Base-by-base conservation (phyloP, 1,140 invertebrate genomes). In the Hestina assimilis region DNA sequence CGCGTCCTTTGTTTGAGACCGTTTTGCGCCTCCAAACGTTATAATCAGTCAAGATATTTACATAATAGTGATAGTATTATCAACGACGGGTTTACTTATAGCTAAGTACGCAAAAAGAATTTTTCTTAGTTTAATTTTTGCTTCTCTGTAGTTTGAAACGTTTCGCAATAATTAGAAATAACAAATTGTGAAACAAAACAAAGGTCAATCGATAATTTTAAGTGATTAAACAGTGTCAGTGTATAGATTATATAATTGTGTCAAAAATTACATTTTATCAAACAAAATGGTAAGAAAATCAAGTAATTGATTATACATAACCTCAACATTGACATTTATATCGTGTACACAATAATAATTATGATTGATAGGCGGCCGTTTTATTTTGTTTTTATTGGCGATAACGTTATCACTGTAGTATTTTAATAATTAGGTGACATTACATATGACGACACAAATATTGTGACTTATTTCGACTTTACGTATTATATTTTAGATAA, bases 311-410 rank as follows among this genome's bases (percentile, higher is more conserved):
- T 38, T 8, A 9, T 5, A 38, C n/a, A 38, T 38, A 38, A 38
- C 33, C 33, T 38, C 33, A 38, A 38, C 33, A 38, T 38, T 38
- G 33, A 38, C 33, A 38, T 38, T 19, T 7, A 28, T 28, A n/a
- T n/a, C n/a, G 33, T 38, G 17, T 19, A 38, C 33, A 9, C 11
- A 19, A 38, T n/a, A n/a, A n/a, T n/a, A n/a, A n/a, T n/a, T n/a
- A n/a, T 38, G 33, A 38, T 38, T 38, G 33, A 38, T 17, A 7
- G 15, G 15, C 6, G 19, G 8, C 19, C 19, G 8, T 38, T 38
- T 31, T 12, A 31, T 38, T 38, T 9, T 17, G 8, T 7, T n/a
- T 14, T 19, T 38, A n/a, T 28, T 28, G 8, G n/a, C 2, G 33
- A 38, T 38, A 38, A 19, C 19, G 33, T 38, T 38, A 38, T 38